phyloP scores from a whole-genome alignment of 2,888 invertebrate genomes.

The Hetaerina titia region DNA sequence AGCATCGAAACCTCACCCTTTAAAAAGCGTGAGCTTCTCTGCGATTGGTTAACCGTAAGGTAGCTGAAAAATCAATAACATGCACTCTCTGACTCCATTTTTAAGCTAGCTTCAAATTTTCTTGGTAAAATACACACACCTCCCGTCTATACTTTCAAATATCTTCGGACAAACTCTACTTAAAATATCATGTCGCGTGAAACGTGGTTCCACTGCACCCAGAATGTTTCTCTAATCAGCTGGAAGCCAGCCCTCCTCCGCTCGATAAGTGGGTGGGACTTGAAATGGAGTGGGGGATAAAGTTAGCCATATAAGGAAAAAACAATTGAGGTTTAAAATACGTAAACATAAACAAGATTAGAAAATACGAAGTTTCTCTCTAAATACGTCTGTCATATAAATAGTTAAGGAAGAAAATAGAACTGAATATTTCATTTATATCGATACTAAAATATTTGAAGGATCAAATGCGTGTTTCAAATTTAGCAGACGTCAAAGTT shows the following conservation, averaged over 20 bases:
- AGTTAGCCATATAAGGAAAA: conserved; percentile 68
- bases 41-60: conserved; percentile 77
- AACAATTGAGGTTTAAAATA: conserved; percentile 64
- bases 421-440: neutral
- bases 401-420: neutral
- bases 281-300: conserved; percentile 62
- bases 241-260: conserved; percentile 68
- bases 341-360: conserved; percentile 56
- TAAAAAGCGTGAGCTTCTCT: conserved; percentile 77
- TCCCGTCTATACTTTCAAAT: neutral
- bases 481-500: neutral
- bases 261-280: conserved; percentile 69
- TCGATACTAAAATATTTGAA: neutral
- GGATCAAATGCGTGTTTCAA: neutral
- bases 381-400: neutral
- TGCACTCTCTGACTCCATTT: conserved; percentile 79
- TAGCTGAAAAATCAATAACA: conserved; percentile 84
- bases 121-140: conserved; percentile 43
- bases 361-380: conserved; percentile 40
- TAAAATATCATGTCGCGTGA: conserved; percentile 60
- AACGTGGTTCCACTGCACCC: conserved; percentile 59
- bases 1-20: conserved; percentile 79
- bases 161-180: conserved; percentile 29
- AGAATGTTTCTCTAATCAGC: conserved; percentile 69
- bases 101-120: conserved; percentile 72